Percentiles rank a stretch among this genome's conserved stretches.
Evolutionary conservation across 2,888 invertebrate species (phyloP).

Genomic region (Busseola fusca): DNA sequence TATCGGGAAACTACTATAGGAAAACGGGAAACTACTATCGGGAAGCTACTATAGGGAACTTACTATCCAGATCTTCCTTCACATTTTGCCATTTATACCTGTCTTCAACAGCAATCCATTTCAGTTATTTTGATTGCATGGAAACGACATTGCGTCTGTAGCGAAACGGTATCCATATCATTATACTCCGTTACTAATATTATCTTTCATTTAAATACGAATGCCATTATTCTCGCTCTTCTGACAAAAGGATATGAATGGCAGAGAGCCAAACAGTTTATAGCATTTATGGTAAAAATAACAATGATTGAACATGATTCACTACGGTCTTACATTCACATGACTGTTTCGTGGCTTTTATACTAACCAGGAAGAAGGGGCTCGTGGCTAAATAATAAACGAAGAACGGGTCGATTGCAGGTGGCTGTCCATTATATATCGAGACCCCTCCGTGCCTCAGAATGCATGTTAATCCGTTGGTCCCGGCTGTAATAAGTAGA

Average conservation of each 20-base stretch:
- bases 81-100: conserved; percentile 15
- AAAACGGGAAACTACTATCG: too few species aligned
- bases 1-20: too few species aligned
- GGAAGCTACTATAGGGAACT: too few species aligned
- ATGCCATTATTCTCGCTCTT: conserved; percentile 42
- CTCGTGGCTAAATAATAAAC: not conserved
- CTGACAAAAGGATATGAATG: conserved; percentile 56
- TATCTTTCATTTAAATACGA: conserved; percentile 51
- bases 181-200: conserved; percentile 49
- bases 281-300: conserved; percentile 61
- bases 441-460: not conserved
- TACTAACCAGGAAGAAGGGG: not conserved
- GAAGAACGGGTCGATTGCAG: not conserved
- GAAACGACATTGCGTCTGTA: conserved; percentile 47
- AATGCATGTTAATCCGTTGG: not conserved
- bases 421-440: not conserved
- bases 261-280: conserved; percentile 58
- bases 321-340: conserved; percentile 36
- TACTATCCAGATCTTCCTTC: not conserved
- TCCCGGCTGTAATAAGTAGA: not conserved
- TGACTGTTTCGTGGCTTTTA: conserved; percentile 31
- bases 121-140: conserved; percentile 43
- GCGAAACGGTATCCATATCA: conserved; percentile 31
- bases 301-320: conserved; percentile 64
- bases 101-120: conserved; percentile 38